Evolutionary conservation across 2,888 invertebrate genomes (phyloP), one percentile per base, ranked within the genome.

Genomic region (Aquatica leii): DNA sequence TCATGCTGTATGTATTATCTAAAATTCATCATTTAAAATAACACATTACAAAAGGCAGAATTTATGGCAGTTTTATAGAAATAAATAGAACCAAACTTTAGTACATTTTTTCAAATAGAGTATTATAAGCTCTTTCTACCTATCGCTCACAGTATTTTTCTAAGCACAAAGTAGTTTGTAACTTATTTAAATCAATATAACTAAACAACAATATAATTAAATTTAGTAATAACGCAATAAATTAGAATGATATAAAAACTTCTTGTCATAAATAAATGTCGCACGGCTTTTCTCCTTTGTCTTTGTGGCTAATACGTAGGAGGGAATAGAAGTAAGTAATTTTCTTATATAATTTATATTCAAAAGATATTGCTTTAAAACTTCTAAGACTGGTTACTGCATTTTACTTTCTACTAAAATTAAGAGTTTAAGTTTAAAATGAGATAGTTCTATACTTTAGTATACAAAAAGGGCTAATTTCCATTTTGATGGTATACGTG

Each of bases 281-380:
- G 82, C 82, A 82, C 80, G 80, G 82, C 82, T 81, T 81, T 78
- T 73, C 76, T 75, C 77, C 76, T 81, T 73, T 78, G 76, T 78
- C 78, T 80, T 76, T 79, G 78, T 80, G 74, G 76, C 78, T 75
- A 72, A 73, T 69, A 69, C 76, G 73, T 78, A 83, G 83, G 83
- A 83, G 75, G 83, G 83, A 78, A 79, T 83, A 65, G 83, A 84
- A 82, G 83, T 83, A 81, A 84, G 83, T 83, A 69, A 59, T 12
- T 50, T 67, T 64, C 46, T 48, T 37, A 54, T 54, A 50, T 55
- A 21, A 54, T 55, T 62, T 31, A 56, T 17, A 35, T 37, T 53
- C 57, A 48, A 62, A 62, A 62, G 62, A 56, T 62, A 57, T 52
- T 62, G 52, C 41, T 46, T 49, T 34, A 17, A n/a, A n/a, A n/a